Evolutionary conservation across 2,113 vertebrate genomes (phyloP), one percentile per base, ranked within the genome.

Genomic region (Egretta garzetta): DNA sequence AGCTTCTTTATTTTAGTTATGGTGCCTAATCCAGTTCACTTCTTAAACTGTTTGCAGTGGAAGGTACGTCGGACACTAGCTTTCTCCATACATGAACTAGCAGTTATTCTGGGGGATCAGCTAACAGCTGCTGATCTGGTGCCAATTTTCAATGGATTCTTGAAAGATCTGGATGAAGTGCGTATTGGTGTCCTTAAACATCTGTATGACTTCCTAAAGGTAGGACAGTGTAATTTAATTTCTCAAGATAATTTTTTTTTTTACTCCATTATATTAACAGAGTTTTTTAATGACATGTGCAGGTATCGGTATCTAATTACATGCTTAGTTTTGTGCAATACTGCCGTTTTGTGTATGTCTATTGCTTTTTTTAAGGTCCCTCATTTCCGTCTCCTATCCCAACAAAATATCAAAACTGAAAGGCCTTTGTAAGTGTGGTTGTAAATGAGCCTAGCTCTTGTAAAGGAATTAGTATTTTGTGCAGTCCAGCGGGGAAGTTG

Each of bases 81-180:
- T 4, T 98, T 98, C 92, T 98, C 98, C 52, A 97, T 98, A 62
- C 98, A 98, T 0, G 98, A 98, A 45, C 95, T 98, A 72, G 98
- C 98, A 8, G 98, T 98, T 88, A 98, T 98, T 87, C 95, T 98
- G 12, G 97, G 98, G 39, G 98, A 98, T 66, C 98, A 98, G 81
- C 49, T 98, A 8, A 98, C 98, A 9, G 98, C 98, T 19, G 98
- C 98, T 37, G 98, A 98, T 52, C 96, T 98, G 71, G 98, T 98
- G 35, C 98, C 98, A 7, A 79, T 99, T 81, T 98, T 98, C 97
- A 98, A 96, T 50, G 98, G 98, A 1, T 98, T 99, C 90, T 79
- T 98, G 83, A 99, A 99, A 88, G 98, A 98, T 90, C 96, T 98
- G 86, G 98, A 99, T 93, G 98, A 98, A 98, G 98, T 98, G 26